A percentile compares a stretch with the other conserved stretches of the same genome.
Conservation (phyloP, 2,888 invertebrate genomes). For the Synergus japonicus region DNA sequence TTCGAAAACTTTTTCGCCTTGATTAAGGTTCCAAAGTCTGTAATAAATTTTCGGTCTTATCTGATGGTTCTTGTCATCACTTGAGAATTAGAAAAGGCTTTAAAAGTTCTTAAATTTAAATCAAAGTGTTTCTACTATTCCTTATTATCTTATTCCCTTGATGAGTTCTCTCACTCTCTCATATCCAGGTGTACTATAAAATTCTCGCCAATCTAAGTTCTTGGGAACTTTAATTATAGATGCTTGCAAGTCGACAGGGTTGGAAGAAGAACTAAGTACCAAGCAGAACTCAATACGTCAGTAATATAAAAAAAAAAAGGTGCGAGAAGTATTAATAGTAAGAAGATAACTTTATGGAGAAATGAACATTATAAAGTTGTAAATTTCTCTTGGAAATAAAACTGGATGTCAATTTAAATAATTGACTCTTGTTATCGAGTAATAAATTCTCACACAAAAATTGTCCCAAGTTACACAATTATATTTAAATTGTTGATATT, state of each 20-base stretch:
- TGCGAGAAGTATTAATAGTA: neutral
- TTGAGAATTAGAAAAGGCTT: conserved; percentile 43
- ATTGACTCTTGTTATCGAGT: neutral
- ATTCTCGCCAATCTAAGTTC: conserved; percentile 71
- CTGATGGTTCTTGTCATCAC: conserved; percentile 24
- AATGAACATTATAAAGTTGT: neutral
- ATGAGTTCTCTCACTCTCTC: neutral
- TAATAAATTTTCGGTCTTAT: neutral
- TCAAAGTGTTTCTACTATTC: neutral
- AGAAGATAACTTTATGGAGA: conserved; percentile 15
- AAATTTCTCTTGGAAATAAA: neutral
- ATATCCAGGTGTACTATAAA: conserved; percentile 45
- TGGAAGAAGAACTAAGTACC: conserved; percentile 22
- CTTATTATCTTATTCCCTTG: conserved; percentile 17
- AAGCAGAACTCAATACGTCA: conserved; percentile 21
- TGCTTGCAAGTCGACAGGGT: conserved; percentile 35
- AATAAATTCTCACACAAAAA: too few relatives aligned
- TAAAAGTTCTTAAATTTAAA: conserved; percentile 18
- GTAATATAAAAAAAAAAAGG: neutral
- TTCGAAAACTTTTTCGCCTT: neutral
- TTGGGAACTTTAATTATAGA: conserved; percentile 69
- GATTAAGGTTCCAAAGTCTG: neutral
- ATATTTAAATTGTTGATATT: too few relatives aligned
- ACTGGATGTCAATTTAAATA: neutral
- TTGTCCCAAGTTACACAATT: neutral